These are phyloP conservation scores for Polia nebulosa DNA, from an alignment of 2,888 invertebrate species.

Conservation along the genomic window DNA sequence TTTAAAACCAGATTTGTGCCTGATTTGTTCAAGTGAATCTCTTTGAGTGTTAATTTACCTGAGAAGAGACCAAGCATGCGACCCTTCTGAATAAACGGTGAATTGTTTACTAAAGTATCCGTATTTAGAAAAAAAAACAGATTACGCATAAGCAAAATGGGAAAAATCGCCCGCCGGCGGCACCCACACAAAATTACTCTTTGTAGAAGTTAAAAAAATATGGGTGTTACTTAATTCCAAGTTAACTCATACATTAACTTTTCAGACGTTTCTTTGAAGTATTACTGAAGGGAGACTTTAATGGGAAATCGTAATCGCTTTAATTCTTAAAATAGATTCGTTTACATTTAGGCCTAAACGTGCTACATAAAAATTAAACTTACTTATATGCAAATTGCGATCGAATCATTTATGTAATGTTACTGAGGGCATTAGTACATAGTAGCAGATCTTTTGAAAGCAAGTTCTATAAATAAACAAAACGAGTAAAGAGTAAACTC, in stretches of 20 bases:
- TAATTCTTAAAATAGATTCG: conserved; percentile 15
- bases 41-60: conserved; percentile 36
- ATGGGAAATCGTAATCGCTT: conserved; percentile 13
- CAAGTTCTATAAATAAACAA: conserved; percentile 32
- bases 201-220: conserved; percentile 10
- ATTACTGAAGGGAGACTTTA: conserved; percentile 7
- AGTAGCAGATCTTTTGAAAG: conserved; percentile 8
- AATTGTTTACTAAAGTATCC: conserved; percentile 21
- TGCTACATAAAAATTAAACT: background rate
- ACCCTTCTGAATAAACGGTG: conserved; percentile 18
- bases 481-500: conserved; percentile 15
- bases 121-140: conserved; percentile 30
- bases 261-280: conserved; percentile 25
- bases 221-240: conserved; percentile 22
- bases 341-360: conserved; percentile 18
- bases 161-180: conserved; percentile 1
- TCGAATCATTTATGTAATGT: background rate
- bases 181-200: conserved; percentile 35
- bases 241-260: conserved; percentile 34
- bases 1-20: conserved; percentile 28
- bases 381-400: background rate
- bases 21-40: conserved; percentile 23
- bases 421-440: background rate
- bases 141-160: conserved; percentile 39
- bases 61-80: conserved; percentile 19